Evolutionary conservation across 2,888 invertebrate species (phyloP).

Genomic region (Plagodis dolabraria): DNA sequence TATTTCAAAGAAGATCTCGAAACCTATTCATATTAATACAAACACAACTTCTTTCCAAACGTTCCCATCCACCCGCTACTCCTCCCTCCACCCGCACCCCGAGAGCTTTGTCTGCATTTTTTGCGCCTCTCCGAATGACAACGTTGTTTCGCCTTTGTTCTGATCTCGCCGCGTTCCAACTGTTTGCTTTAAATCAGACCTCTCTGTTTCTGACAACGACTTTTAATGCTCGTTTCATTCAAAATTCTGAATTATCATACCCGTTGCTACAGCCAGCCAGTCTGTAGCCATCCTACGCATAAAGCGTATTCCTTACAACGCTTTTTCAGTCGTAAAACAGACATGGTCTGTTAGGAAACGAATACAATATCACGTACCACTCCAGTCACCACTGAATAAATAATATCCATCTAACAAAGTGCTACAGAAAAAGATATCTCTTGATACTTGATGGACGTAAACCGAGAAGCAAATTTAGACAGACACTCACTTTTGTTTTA

Average conservation of each 20-base stretch:
- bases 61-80: neutral
- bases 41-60: no score
- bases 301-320: neutral
- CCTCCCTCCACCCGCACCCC: neutral
- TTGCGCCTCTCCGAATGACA: neutral
- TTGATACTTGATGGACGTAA: slow-evolving; percentile 27
- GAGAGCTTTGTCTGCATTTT: neutral
- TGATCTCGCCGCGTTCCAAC: neutral
- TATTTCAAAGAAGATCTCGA: no score
- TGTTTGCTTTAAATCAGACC: neutral
- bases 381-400: slow-evolving; percentile 21
- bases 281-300: neutral
- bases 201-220: neutral
- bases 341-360: slow-evolving; percentile 12
- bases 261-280: neutral
- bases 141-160: slow-evolving; percentile 1
- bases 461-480: slow-evolving; percentile 22
- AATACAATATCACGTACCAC: slow-evolving; percentile 12
- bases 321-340: slow-evolving; percentile 10
- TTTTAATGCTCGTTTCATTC: neutral
- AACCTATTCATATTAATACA: no score
- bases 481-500: slow-evolving; percentile 27
- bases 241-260: neutral
- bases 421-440: slow-evolving; percentile 13
- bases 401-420: slow-evolving; percentile 19